These are phyloP conservation scores for Zeuzera pyrina DNA, from an alignment of 2,888 invertebrate genomes.

Conservation along the genomic window DNA sequence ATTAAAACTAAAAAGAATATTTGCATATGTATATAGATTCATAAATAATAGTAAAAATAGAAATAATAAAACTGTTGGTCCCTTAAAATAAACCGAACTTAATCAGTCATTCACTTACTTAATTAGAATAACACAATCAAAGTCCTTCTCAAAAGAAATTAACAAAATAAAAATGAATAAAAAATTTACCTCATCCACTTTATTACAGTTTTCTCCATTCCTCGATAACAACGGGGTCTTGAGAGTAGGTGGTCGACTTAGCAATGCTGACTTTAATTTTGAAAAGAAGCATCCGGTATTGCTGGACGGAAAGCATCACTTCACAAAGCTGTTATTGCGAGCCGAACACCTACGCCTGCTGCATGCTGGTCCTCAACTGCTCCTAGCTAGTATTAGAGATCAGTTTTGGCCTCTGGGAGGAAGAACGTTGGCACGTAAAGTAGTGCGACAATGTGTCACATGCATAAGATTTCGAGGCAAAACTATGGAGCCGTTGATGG, in stretches of 20 bases:
- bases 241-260: not conserved
- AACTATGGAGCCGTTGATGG: constrained; percentile 10
- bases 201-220: not conserved
- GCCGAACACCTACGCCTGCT: constrained; percentile 15
- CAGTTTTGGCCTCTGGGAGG: constrained; percentile 15
- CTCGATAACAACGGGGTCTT: not conserved
- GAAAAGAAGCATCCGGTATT: not conserved
- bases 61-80: too few species aligned
- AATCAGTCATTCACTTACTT: too few species aligned
- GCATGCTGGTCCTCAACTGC: too few species aligned
- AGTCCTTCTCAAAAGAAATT: too few species aligned
- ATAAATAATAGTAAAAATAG: too few species aligned
- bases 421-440: too few species aligned
- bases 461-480: constrained; percentile 5
- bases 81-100: too few species aligned
- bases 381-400: constrained; percentile 13
- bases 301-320: constrained; percentile 7
- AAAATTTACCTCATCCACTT: not conserved
- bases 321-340: constrained; percentile 10
- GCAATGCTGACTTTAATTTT: not conserved
- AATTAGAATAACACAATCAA: too few species aligned
- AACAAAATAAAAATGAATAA: too few species aligned
- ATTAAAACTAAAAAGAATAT: not conserved
- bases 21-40: too few species aligned
- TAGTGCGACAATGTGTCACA: not conserved